Conservation (phyloP, 2,797 vertebrate species). For the Neoniphon sammara region DNA sequence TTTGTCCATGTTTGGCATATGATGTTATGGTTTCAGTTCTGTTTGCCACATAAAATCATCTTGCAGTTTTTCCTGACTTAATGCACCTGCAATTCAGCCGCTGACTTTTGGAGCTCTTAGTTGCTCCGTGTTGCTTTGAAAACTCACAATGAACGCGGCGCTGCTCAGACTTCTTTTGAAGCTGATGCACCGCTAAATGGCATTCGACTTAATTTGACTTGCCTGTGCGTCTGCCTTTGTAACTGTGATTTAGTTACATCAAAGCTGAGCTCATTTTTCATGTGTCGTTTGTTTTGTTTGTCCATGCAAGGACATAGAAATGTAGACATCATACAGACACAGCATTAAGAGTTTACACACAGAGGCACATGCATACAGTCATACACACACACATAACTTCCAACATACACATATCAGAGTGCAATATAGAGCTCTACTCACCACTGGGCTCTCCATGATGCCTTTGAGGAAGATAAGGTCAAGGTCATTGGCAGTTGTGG, state of each 20-base stretch:
- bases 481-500: constrained; percentile 91
- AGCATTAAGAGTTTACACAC: no score
- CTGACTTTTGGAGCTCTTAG: no score
- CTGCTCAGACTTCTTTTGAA: background rate
- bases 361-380: background rate
- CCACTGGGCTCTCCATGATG: constrained; percentile 98
- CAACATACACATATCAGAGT: background rate
- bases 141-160: no score
- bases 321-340: no score
- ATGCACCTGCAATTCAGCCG: no score
- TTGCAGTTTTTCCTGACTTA: no score
- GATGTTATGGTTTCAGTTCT: no score
- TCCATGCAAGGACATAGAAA: background rate
- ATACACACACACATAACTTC: constrained; percentile 1
- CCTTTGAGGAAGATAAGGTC: constrained; percentile 97
- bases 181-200: background rate
- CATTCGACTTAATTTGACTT: background rate
- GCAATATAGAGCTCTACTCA: constrained; percentile 78
- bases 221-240: background rate
- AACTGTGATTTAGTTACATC: constrained; percentile 4
- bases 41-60: no score
- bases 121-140: no score
- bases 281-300: background rate
- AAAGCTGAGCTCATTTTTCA: background rate
- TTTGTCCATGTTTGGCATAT: no score